phyloP scores from a whole-genome alignment of 2,888 invertebrate species.

The Dicroscelio sp. region DNA sequence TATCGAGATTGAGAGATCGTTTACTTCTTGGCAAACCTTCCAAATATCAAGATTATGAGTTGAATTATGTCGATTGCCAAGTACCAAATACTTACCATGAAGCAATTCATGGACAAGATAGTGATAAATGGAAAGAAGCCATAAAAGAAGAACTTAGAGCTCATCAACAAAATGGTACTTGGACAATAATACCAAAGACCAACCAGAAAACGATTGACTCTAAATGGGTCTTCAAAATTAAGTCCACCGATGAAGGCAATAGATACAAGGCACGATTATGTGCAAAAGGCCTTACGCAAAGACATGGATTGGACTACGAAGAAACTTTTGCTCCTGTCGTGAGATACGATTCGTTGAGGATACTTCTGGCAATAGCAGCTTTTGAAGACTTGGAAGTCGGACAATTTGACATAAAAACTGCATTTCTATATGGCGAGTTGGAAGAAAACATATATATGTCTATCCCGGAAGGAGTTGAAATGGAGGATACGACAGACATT shows the following conservation, averaged over 20 bases:
- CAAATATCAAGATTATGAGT: background rate
- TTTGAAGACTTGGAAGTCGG: no score
- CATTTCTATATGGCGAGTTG: no score
- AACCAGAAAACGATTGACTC: slow-evolving; percentile 15
- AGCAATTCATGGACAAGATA: background rate
- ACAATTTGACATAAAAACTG: no score
- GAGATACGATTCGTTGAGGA: slow-evolving; percentile 19
- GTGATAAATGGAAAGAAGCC: slow-evolving; percentile 6
- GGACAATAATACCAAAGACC: slow-evolving; percentile 55
- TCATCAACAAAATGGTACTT: slow-evolving; percentile 37
- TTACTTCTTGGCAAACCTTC: background rate
- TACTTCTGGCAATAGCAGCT: background rate
- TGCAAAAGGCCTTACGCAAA: slow-evolving; percentile 9
- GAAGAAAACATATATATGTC: no score
- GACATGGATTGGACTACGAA: background rate
- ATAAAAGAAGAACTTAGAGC: slow-evolving; percentile 36
- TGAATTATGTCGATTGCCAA: background rate
- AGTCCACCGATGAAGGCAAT: background rate
- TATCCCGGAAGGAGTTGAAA: no score
- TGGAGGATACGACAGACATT: no score
- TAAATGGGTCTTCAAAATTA: slow-evolving; percentile 42
- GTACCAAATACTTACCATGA: background rate
- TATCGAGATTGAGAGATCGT: background rate
- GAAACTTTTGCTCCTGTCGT: slow-evolving; percentile 33
- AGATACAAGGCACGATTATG: slow-evolving; percentile 28